Conservation (phyloP, 2,113 vertebrate species). For the Dasyprocta punctata region DNA sequence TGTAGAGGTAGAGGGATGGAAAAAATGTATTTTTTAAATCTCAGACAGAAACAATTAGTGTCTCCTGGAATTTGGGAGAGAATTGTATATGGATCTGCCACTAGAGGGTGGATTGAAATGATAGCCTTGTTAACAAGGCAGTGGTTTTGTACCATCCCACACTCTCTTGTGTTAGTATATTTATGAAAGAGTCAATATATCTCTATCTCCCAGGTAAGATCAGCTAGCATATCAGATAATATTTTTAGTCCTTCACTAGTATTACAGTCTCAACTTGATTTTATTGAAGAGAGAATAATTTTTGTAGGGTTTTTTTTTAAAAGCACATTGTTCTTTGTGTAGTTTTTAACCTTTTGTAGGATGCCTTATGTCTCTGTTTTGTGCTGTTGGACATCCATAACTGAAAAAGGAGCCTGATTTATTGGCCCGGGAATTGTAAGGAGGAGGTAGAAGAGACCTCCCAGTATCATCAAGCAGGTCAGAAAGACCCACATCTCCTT, state of each 20-base stretch:
- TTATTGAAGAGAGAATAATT: neutral
- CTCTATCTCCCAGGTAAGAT: neutral
- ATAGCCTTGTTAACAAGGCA: neutral
- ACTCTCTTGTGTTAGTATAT: neutral
- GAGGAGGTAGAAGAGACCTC: neutral
- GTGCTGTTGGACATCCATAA: neutral
- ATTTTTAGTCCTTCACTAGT: neutral
- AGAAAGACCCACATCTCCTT: neutral
- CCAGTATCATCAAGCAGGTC: neutral
- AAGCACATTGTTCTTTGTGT: neutral
- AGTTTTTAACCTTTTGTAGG: neutral
- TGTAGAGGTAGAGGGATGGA: neutral
- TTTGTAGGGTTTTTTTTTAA: neutral
- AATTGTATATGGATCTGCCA: neutral
- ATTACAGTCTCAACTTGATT: neutral
- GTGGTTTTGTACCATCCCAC: neutral
- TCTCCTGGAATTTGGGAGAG: neutral
- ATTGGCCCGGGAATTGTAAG: neutral
- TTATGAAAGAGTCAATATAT: neutral
- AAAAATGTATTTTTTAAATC: neutral
- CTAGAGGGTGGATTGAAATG: neutral
- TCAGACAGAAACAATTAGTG: neutral
- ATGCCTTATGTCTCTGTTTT: neutral
- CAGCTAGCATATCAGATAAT: neutral
- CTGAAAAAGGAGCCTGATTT: neutral